These are phyloP conservation scores for Zapornia atra DNA, from an alignment of 2,113 vertebrate species.

Conservation along the genomic window DNA sequence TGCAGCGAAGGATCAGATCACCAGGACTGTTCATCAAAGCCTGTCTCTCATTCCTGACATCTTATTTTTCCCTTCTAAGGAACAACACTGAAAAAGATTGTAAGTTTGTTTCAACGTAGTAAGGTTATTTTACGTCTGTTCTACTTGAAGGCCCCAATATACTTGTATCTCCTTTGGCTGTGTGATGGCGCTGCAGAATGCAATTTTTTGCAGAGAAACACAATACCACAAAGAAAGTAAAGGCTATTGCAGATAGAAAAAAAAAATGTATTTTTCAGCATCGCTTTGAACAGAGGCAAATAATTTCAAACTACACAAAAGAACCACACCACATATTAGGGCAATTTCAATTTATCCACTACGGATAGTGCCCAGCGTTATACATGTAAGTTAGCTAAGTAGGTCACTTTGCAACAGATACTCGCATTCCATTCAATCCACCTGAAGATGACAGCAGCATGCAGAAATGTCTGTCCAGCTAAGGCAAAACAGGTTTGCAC, in stretches of 20 bases:
- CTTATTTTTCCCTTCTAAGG: background rate
- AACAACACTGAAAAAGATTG: background rate
- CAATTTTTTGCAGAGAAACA: background rate
- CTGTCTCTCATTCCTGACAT: background rate
- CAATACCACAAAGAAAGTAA: background rate
- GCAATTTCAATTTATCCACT: background rate
- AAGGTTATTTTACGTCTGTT: background rate
- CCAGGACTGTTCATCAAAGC: background rate
- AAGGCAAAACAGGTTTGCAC: background rate
- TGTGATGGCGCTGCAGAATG: background rate
- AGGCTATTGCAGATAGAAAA: background rate
- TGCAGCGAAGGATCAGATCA: background rate
- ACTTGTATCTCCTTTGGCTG: background rate
- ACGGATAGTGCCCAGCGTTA: background rate
- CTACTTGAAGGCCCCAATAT: background rate
- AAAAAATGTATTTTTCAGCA: background rate
- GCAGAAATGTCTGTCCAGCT: background rate
- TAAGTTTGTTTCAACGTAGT: background rate
- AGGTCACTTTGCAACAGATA: slow-evolving; percentile 1
- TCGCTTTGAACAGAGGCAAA: background rate
- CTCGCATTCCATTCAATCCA: background rate
- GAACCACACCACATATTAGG: background rate
- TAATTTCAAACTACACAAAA: background rate
- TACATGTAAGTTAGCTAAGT: background rate
- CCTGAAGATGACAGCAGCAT: background rate